Evolutionary conservation across 2,888 invertebrate genomes (phyloP).

Genomic region (Drosophila subquinaria): DNA sequence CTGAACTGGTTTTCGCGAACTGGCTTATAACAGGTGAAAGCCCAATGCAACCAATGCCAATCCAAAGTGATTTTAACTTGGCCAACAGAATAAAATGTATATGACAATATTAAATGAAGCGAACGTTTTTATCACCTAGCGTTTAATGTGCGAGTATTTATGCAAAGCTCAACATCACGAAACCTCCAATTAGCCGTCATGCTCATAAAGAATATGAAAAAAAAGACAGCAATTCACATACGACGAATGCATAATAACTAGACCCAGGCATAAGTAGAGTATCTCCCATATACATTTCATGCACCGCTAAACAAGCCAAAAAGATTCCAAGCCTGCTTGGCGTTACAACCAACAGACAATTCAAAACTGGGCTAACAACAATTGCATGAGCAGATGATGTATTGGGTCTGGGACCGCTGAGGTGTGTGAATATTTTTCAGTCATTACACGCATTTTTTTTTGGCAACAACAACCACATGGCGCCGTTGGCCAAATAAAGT

Average conservation of each 20-base stretch:
- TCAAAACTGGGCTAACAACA: conserved; percentile 76
- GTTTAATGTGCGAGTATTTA: conserved; percentile 15
- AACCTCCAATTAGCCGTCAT: conserved; percentile 26
- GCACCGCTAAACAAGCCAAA: conserved; percentile 46
- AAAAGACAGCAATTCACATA: conserved; percentile 25
- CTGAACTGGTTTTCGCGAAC: conserved; percentile 31
- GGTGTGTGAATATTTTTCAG: conserved; percentile 76
- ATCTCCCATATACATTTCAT: conserved; percentile 47
- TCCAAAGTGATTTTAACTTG: conserved; percentile 2
- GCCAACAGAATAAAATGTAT: conserved; percentile 14
- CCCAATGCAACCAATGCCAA: conserved; percentile 36
- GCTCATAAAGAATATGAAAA: conserved; percentile 17
- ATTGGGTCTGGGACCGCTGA: conserved; percentile 41
- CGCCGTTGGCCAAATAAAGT: conserved; percentile 65
- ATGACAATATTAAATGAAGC: conserved; percentile 6
- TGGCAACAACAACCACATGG: conserved; percentile 40
- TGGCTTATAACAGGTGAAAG: conserved; percentile 36
- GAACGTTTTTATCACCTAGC: conserved; percentile 2
- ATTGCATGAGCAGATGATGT: conserved; percentile 69
- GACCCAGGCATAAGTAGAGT: conserved; percentile 12
- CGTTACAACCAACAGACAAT: conserved; percentile 32
- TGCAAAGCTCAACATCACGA: conserved; percentile 22
- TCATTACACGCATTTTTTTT: conserved; percentile 68
- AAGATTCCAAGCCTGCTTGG: conserved; percentile 16
- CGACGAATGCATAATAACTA: conserved; percentile 23